Base-by-base conservation (phyloP, 2,113 vertebrate species). In the Triplophysa dalaica region DNA sequence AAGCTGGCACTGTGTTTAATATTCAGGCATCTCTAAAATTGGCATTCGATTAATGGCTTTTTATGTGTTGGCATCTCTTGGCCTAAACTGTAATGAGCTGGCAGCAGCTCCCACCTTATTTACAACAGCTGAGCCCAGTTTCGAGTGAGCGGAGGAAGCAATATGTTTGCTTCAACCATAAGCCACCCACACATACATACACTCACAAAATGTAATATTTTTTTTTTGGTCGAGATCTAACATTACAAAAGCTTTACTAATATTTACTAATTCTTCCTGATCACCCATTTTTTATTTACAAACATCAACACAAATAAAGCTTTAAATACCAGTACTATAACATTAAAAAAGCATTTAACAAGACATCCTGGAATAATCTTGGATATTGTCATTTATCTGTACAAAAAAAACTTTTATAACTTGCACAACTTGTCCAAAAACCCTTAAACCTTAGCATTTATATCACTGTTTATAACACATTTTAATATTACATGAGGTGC, bases 11-110 rank as follows among this genome's bases (percentile, higher is more conserved):
- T 17, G 29, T 68, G 5, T 48, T 14, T 19, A 2, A 21, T 61
- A 24, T 64, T 4, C 61, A 10, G 38, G 14, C 61, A 78, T 45
- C 24, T n/a, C 63, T 77, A 26, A 77, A 77, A 66, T 67, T 50
- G 52, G 26, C 61, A 72, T 80, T 67, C 54, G n/a, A 43, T 60
- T 76, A 70, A 77, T 43, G 48, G 48, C 63, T 63, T 26, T 62
- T 21, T 78, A 66, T 61, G 48, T 64, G 63, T 56, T 80, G 81
- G 81, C 83, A 68, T 19, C 29, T 17, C 2, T 76, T 64, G 14
- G n/a, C n/a, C 61, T 56, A 48, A 21, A 19, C 62, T 33, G n/a
- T 77, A 77, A 78, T 81, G 75, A 82, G 75, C 62, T 85, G 84
- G 81, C 78, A 64, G 54, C 38, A 22, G 61, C 77, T 66, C 70